Evolutionary conservation across 2,888 invertebrate species (phyloP), one percentile per base, ranked within the genome.

Genomic region (Lapara coniferarum): DNA sequence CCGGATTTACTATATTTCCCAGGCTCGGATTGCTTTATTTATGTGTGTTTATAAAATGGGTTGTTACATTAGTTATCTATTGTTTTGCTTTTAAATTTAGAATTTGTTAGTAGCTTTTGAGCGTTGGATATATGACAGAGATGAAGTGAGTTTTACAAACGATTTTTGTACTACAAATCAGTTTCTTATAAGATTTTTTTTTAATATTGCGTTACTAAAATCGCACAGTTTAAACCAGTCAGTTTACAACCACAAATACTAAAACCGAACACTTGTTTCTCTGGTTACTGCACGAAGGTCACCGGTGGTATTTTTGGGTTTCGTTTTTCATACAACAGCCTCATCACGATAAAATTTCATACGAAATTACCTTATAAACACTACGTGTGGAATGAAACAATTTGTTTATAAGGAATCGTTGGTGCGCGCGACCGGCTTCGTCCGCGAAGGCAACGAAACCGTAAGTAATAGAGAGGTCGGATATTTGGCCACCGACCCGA

Each of bases 381-480:
- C n/a, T 37, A 44, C 52, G 25, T 37, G 44, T 59, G 30, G 51
- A 79, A 82, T 81, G 79, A 82, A 82, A 81, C 78, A 78, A 82
- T 83, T 83, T 86, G 82, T 81, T 81, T 84, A 81, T 81, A 80
- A 75, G 78, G 72, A 83, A 75, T 73, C 78, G 70, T 67, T 72
- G 82, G 75, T 75, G 81, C 81, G 83, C 73, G 75, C 74, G 78
- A 73, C 72, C 73, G 77, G 74, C 76, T 67, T 66, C 69, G 71
- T 74, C 69, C 70, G 75, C 59, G 49, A 70, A 69, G 66, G 71
- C 68, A 74, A 77, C 74, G 79, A 79, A 78, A 82, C 86, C 88
- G 84, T 84, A 81, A 87, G 83, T 88, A 89, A 89, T 85, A 77
- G 78, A 88, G 85, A 85, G 84, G 83, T 78, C 78, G 84, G 81